These are phyloP conservation scores for Marcusenius ussheri DNA, from an alignment of 2,113 vertebrate genomes.

Conservation along the genomic window DNA sequence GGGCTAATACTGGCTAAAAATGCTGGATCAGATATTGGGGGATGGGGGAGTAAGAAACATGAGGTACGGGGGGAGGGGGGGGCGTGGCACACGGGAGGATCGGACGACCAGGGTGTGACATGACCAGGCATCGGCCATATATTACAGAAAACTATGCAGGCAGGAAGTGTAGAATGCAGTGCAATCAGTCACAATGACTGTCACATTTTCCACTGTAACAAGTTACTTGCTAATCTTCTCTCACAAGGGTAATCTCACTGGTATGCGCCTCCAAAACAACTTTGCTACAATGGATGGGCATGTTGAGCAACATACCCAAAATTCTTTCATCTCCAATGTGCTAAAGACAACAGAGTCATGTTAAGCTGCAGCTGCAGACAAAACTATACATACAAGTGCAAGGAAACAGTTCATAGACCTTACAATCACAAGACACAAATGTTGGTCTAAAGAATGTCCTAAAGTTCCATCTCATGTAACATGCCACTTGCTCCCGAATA, in stretches of 20 bases:
- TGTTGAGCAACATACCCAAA: not conserved
- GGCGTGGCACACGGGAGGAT: no score
- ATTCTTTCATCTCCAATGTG: not conserved
- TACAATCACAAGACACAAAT: not conserved
- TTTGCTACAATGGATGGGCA: no score
- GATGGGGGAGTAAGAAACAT: no score
- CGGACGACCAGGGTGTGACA: not conserved
- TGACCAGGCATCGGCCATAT: not conserved
- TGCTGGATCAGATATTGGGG: no score
- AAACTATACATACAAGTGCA: not conserved
- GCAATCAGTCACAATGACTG: not conserved
- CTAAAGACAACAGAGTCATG: not conserved
- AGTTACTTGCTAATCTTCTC: not conserved
- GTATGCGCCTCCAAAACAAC: not conserved
- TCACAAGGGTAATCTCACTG: not conserved
- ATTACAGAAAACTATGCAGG: not conserved
- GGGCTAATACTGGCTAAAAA: no score
- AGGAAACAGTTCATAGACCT: not conserved
- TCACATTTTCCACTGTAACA: not conserved
- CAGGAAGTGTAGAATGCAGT: no score
- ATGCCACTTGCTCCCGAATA: not conserved
- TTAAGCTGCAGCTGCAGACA: not conserved
- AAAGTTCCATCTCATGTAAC: not conserved
- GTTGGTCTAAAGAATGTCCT: not conserved
- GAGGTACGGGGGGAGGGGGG: no score